phyloP scores from a whole-genome alignment of 2,888 invertebrate species.

The Drosophila barbarae region DNA sequence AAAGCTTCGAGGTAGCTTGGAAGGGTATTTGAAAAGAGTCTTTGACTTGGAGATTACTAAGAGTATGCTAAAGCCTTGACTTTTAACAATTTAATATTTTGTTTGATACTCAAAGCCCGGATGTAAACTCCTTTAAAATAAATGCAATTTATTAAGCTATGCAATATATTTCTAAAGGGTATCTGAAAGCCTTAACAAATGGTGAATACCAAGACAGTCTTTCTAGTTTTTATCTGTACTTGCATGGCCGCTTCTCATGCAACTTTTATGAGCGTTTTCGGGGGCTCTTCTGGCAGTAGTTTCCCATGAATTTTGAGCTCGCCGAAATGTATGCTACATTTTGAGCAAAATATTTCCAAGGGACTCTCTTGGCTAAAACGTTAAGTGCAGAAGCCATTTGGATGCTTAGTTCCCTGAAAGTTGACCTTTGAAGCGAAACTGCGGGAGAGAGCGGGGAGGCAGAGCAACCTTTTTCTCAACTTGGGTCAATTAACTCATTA shows the following conservation, averaged over 20 bases:
- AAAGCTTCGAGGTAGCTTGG: not conserved
- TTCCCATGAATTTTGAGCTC: slow-evolving; percentile 27
- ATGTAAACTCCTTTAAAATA: not conserved
- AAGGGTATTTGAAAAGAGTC: not conserved
- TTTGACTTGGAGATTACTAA: not conserved
- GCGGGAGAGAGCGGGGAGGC: not conserved
- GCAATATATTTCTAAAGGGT: not conserved
- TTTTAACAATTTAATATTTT: not conserved
- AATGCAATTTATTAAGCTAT: too few species aligned
- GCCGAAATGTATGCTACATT: slow-evolving; percentile 11
- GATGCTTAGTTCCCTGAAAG: slow-evolving; percentile 15
- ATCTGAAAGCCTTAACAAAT: not conserved
- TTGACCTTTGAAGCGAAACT: slow-evolving; percentile 14
- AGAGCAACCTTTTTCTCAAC: slow-evolving; percentile 1
- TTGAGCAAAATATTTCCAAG: slow-evolving; percentile 10
- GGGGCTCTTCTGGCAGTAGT: slow-evolving; percentile 4
- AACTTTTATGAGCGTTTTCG: slow-evolving; percentile 40
- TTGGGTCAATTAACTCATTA: slow-evolving; percentile 47
- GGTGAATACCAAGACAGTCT: not conserved
- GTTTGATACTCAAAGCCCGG: too few species aligned
- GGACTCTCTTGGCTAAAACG: slow-evolving; percentile 3
- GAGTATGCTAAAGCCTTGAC: not conserved
- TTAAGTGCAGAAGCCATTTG: slow-evolving; percentile 30
- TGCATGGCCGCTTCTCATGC: slow-evolving; percentile 28
- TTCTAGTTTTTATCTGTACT: slow-evolving; percentile 28